Percentiles rank a stretch among this genome's conserved stretches.
These are phyloP conservation scores for Zygothrica quintamaculata DNA, from an alignment of 2,888 invertebrate genomes.

Conservation along the genomic window DNA sequence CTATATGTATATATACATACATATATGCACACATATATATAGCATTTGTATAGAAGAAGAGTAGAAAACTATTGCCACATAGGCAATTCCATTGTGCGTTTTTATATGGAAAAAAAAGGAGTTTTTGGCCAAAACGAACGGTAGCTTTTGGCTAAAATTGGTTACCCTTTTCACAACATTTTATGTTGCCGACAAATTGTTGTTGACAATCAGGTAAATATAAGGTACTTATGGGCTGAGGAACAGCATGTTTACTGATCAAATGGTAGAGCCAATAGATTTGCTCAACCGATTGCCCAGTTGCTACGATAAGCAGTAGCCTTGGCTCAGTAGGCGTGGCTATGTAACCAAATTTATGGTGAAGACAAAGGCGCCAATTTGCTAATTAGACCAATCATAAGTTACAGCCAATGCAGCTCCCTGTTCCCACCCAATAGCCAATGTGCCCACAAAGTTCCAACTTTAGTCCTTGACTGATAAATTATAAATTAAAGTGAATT, in stretches of 20 bases:
- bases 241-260: no score
- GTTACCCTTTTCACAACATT: slow-evolving; percentile 76
- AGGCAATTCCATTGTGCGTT: slow-evolving; percentile 73
- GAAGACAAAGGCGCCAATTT: slow-evolving; percentile 46
- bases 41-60: slow-evolving; percentile 4
- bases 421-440: slow-evolving; percentile 37
- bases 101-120: slow-evolving; percentile 46
- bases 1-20: slow-evolving; percentile 1
- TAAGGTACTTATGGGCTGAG: slow-evolving; percentile 4
- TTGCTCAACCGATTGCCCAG: no score
- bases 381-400: slow-evolving; percentile 75
- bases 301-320: no score
- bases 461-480: slow-evolving; percentile 48
- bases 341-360: slow-evolving; percentile 13
- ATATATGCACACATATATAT: slow-evolving; percentile 1
- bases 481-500: slow-evolving; percentile 79
- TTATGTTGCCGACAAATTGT: slow-evolving; percentile 64
- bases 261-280: no score
- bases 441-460: slow-evolving; percentile 54
- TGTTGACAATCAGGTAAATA: slow-evolving; percentile 43
- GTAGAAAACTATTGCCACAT: slow-evolving; percentile 71
- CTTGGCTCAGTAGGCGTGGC: background rate
- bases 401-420: slow-evolving; percentile 26
- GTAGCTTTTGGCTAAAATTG: slow-evolving; percentile 62
- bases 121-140: slow-evolving; percentile 26